Conservation (phyloP, 30 jellyfish, hydroid and myxozoan genomes). For the Turritopsis dohrnii region DNA sequence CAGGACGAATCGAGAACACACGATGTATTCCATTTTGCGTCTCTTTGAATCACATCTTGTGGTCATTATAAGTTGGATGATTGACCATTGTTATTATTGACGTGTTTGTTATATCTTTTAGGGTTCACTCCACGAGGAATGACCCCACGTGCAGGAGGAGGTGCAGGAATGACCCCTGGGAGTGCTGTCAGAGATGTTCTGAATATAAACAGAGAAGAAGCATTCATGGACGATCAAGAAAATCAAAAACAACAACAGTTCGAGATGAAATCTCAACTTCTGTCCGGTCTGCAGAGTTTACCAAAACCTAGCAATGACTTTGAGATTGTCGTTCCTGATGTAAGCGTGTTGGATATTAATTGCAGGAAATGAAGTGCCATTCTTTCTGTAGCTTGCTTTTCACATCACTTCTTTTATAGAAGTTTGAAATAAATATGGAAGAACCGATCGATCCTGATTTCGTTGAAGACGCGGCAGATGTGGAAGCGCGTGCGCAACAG, state of each 20-base stretch:
- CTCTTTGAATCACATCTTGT: too few species aligned
- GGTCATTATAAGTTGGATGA: too few species aligned
- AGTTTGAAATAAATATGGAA: conserved; percentile 33
- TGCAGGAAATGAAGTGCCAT: background rate
- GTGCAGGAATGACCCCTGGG: conserved; percentile 69
- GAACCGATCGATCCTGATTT: conserved; percentile 34
- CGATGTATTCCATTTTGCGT: too few species aligned
- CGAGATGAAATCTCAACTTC: conserved; percentile 46
- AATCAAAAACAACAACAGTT: conserved; percentile 24
- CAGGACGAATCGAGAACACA: too few species aligned
- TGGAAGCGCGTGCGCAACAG: conserved; percentile 58
- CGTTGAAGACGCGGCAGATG: conserved; percentile 84
- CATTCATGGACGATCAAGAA: conserved; percentile 44
- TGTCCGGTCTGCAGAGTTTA: conserved; percentile 66
- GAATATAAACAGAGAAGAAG: conserved; percentile 77
- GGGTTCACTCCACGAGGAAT: conserved; percentile 92
- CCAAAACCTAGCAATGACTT: conserved; percentile 85
- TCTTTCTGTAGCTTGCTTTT: too few species aligned
- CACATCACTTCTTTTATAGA: too few species aligned
- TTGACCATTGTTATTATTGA: too few species aligned
- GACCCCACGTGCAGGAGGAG: conserved; percentile 59
- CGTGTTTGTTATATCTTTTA: background rate
- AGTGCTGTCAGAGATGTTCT: conserved; percentile 65
- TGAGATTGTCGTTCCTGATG: conserved; percentile 87
- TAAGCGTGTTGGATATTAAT: conserved; percentile 12